A percentile compares a stretch with the other conserved stretches of the same genome.
Conservation (phyloP, 2,113 vertebrate species). For the Microtus pennsylvanicus region DNA sequence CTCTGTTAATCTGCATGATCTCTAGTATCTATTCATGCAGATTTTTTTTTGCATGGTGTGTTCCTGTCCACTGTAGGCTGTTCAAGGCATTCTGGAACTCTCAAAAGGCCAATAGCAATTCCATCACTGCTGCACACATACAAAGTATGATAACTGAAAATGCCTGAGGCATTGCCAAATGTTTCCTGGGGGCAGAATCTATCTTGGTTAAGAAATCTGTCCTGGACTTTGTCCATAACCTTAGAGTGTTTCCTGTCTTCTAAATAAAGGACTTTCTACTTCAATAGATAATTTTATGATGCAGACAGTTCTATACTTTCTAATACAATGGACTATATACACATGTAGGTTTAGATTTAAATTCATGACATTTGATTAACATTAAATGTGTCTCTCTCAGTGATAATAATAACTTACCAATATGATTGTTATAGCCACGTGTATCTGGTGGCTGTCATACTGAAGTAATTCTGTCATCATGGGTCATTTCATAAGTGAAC, state of each 20-base stretch:
- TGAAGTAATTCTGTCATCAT: not conserved
- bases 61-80: not conserved
- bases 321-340: not conserved
- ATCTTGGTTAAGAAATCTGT: not conserved
- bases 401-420: not conserved
- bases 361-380: not conserved
- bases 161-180: not conserved
- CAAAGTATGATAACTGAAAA: not conserved
- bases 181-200: not conserved
- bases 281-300: not conserved
- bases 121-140: not conserved
- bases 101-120: not conserved
- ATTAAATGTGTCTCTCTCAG: not conserved
- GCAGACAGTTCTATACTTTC: not conserved
- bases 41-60: not conserved
- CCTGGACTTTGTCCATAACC: not conserved
- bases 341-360: constrained; percentile 1
- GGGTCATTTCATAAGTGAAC: not conserved
- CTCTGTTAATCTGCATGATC: not conserved
- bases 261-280: not conserved
- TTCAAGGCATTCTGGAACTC: not conserved
- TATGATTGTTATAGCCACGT: not conserved
- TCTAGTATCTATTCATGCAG: not conserved
- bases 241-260: not conserved
- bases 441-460: too few relatives aligned